phyloP scores from a whole-genome alignment of 2,888 invertebrate genomes.

The Epirrita christyi region DNA sequence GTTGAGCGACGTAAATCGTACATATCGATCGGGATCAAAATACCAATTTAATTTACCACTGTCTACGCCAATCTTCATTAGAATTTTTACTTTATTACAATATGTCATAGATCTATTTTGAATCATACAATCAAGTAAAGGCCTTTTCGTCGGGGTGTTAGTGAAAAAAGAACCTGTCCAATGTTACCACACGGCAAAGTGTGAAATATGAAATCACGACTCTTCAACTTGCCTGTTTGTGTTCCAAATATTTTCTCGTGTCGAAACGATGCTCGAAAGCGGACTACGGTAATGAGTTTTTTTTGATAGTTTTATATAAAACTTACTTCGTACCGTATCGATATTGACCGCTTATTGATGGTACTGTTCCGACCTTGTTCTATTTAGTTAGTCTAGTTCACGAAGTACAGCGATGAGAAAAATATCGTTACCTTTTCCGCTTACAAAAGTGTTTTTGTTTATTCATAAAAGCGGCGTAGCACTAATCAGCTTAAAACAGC shows the following conservation, averaged over 20 bases:
- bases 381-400: constrained; percentile 49
- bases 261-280: constrained; percentile 70
- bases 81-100: constrained; percentile 46
- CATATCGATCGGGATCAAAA: constrained; percentile 17
- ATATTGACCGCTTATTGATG: constrained; percentile 56
- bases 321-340: constrained; percentile 54
- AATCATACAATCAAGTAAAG: constrained; percentile 34
- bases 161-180: constrained; percentile 74
- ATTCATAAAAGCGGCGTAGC: constrained; percentile 44
- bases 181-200: constrained; percentile 76
- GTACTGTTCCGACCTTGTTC: constrained; percentile 60
- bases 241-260: constrained; percentile 79
- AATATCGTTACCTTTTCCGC: constrained; percentile 39
- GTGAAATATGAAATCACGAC: constrained; percentile 85
- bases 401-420: constrained; percentile 44
- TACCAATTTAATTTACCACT: constrained; percentile 18
- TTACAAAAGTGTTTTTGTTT: constrained; percentile 46
- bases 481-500: constrained; percentile 50
- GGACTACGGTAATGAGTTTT: constrained; percentile 60
- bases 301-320: constrained; percentile 54
- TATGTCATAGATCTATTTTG: constrained; percentile 35
- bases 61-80: constrained; percentile 23
- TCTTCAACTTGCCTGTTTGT: constrained; percentile 78
- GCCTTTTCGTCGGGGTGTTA: constrained; percentile 48
- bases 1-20: constrained; percentile 40